phyloP scores from a whole-genome alignment of 2,113 vertebrate genomes.

The Heterocephalus glaber region DNA sequence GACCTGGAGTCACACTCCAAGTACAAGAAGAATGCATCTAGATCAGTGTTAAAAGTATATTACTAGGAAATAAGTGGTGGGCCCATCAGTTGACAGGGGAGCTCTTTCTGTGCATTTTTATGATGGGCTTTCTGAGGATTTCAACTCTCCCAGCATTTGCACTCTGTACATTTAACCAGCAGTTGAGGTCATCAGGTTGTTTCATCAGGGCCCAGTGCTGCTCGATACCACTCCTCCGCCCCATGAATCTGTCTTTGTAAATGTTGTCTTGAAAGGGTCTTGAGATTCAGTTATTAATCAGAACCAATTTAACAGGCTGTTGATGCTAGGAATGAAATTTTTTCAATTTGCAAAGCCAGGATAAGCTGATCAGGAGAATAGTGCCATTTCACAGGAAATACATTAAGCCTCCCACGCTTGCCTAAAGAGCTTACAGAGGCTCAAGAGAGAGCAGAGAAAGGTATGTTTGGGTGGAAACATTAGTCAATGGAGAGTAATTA shows the following conservation, averaged over 20 bases:
- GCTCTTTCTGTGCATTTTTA: background rate
- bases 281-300: constrained; percentile 82
- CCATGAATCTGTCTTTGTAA: constrained; percentile 70
- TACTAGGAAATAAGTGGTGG: background rate
- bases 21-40: background rate
- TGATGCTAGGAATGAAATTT: constrained; percentile 70
- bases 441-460: constrained; percentile 32
- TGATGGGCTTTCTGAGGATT: background rate
- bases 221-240: background rate
- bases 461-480: constrained; percentile 27
- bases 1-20: constrained; percentile 11
- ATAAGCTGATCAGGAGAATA: constrained; percentile 75
- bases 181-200: background rate
- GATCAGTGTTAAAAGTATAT: background rate
- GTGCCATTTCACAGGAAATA: constrained; percentile 71
- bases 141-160: background rate
- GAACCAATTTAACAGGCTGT: constrained; percentile 72
- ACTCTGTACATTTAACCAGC: background rate
- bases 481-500: constrained; percentile 30
- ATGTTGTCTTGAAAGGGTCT: constrained; percentile 74
- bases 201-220: rapidly evolving
- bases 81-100: background rate
- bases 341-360: constrained; percentile 78
- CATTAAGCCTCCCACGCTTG: constrained; percentile 56
- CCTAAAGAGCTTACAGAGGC: constrained; percentile 56